Evolutionary conservation across 2,797 vertebrate species (phyloP), one percentile per base, ranked within the genome.

Genomic region (Eurystomus glaucurus): DNA sequence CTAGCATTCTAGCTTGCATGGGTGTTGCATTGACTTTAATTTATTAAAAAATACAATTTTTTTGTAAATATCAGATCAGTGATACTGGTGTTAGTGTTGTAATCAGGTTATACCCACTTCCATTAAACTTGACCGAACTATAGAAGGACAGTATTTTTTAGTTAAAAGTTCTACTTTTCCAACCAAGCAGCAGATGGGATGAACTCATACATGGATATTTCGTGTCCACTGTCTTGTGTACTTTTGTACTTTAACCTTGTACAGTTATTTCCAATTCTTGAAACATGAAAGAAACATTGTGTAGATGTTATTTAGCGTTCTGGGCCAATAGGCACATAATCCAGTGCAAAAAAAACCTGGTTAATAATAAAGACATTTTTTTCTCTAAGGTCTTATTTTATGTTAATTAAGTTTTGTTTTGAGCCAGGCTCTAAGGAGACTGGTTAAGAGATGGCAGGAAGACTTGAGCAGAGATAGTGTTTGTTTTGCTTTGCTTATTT

Each of bases 21-120:
- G 99, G 98, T 99, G 98, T 99, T 99, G 98, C 98, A 98, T 99
- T 99, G 98, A 99, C 98, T 99, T 99, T 99, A 99, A 99, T 99
- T 99, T 99, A 99, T 99, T 99, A 98, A 99, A 98, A 98, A 97
- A 98, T 97, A 98, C 96, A 97, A 98, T 98, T 98, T 97, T 98
- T 98, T 98, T 99, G 99, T 99, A 99, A 99, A 99, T 99, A 99
- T 98, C 94, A 97, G 98, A 98, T 98, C 98, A 98, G 97, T 98
- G 98, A 98, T 98, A 98, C 98, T 99, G 98, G 98, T 99, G 98
- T 98, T 98, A 98, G 98, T 99, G 98, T 98, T 98, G 98, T 98
- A 98, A 98, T 98, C 98, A 98, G 98, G 98, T 98, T 98, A 98
- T 98, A 98, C 98, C 98, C 98, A 97, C 98, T 98, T 98, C 97